Evolutionary conservation across 53 echinoderm and acorn worm genomes (phyloP), one percentile per base, ranked within the genome.

Genomic region (Actinopyga echinites): DNA sequence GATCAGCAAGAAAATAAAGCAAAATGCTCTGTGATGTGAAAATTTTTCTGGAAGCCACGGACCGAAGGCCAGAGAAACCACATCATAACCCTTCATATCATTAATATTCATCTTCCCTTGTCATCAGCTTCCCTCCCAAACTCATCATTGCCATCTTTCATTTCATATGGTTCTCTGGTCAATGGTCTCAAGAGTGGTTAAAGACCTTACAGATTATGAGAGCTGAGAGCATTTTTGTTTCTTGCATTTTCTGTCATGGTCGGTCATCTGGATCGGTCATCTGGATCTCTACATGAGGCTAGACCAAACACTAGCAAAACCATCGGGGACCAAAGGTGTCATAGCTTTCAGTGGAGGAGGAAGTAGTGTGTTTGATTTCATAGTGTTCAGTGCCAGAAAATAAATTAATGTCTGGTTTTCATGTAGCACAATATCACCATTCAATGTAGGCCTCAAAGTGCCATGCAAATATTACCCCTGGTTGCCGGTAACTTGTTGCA

Each of bases 61-160:
- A 65, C 65, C 65, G 13, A 29, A 19, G 13, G 30, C 65, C 15
- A 13, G 30, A 65, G 65, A 28, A 24, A 6, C 65, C 25, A 33
- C 65, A 65, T 28, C 65, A 30, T 65, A 65, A 65, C 65, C 65
- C 30, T 65, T 67, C 67, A 67, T 67, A 67, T 34, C 67, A 65
- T 65, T 65, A 65, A 65, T 20, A 65, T 34, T 34, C 30, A 32
- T 8, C 15, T 3, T 65, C 65, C 67, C 67, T 59, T 20, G 36
- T 67, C 67, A 67, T 34, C 67, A 34, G 30, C 67, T 38, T 67
- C 67, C 67, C 35, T 32, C 37, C 37, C 65, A 65, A 30, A 7
- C 33, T 65, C 65, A 65, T 25, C 30, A 64, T 32, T 22, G n/a
- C 19, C 67, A 67, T 67, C 67, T 67, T 32, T 67, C 67, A 67